Percentiles rank a stretch among this genome's conserved stretches.
Evolutionary conservation across 2,888 invertebrate genomes (phyloP).

Genomic region (Oscheius sp.): DNA sequence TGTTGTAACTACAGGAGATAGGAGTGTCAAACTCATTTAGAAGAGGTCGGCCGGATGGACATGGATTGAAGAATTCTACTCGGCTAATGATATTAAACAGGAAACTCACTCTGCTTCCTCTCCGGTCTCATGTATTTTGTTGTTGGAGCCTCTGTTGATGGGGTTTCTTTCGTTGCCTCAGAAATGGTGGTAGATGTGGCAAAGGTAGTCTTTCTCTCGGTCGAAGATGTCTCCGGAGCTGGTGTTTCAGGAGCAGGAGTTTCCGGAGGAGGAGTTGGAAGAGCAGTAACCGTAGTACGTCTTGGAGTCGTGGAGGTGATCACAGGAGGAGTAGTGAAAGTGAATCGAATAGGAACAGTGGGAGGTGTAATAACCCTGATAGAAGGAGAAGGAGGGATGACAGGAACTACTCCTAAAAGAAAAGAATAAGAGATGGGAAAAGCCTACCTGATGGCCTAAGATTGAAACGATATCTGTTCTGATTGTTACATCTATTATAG

Average conservation of each 20-base stretch:
- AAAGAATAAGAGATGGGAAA: neutral
- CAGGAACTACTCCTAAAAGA: constrained; percentile 12
- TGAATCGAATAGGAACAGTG: constrained; percentile 28
- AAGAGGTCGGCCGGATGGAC: constrained; percentile 61
- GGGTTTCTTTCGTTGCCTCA: constrained; percentile 10
- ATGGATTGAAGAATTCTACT: constrained; percentile 62
- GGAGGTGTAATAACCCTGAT: constrained; percentile 36
- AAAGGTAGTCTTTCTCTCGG: neutral
- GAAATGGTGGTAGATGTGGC: constrained; percentile 4
- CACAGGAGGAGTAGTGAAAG: constrained; percentile 24
- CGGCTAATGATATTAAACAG: neutral
- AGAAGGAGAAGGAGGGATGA: constrained; percentile 32
- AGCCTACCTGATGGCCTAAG: constrained; percentile 56
- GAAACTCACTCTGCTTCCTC: constrained; percentile 38
- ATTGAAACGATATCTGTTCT: constrained; percentile 62
- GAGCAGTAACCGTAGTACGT: constrained; percentile 22
- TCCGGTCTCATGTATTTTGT: constrained; percentile 50
- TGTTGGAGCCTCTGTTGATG: constrained; percentile 33
- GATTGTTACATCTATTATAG: constrained; percentile 55
- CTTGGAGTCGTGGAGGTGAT: constrained; percentile 25
- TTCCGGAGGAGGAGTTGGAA: constrained; percentile 33
- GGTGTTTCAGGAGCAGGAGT: constrained; percentile 22
- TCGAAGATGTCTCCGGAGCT: neutral
- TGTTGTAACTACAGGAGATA: constrained; percentile 66
- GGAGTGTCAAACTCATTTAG: constrained; percentile 64